Evolutionary conservation across 2,888 invertebrate genomes (phyloP), one percentile per base, ranked within the genome.

Genomic region (Monochamus alternatus): DNA sequence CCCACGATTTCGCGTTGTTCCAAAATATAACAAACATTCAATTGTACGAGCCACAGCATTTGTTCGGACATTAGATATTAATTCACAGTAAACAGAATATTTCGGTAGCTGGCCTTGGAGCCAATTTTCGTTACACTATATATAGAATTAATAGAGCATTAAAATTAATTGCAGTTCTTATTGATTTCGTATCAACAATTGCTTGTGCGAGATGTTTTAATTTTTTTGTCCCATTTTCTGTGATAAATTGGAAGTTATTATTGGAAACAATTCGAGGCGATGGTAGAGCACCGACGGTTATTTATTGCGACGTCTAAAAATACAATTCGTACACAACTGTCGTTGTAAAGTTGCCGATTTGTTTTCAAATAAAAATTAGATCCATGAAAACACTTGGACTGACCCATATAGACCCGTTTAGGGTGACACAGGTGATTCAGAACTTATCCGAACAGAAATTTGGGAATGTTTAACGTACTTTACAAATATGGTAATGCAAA

Each of bases 111-210:
- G 30, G 68, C 68, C 68, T 68, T 68, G 68, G 22, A 38, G 68
- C 68, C 59, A 68, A 68, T 68, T 59, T 68, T 68, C 68, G 30
- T 59, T 38, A 55, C 10, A 55, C 59, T 68, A 68, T 59, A 59
- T 58, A 68, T 68, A 68, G 68, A 68, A 55, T 59, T 58, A 68
- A 58, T 68, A 59, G 68, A 59, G 32, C 68, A 32, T 58, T 68
- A 43, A 68, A 59, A 58, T 68, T 68, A 59, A 59, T 68, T 68
- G 58, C 52, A 51, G 38, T 51, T 32, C n/a, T 59, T 68, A 64
- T 64, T 64, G 44, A 22, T 64, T 64, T 31, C 12, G 47, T 10
- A 64, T 64, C 64, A 31, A 47, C 47, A 10, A 30, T 64, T 64
- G 14, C n/a, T 55, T 55, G n/a, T 55, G 4, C 22, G n/a, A 22